phyloP scores from a whole-genome alignment of 53 echinoderm and acorn worm species.

The Echinarachnius parma region DNA sequence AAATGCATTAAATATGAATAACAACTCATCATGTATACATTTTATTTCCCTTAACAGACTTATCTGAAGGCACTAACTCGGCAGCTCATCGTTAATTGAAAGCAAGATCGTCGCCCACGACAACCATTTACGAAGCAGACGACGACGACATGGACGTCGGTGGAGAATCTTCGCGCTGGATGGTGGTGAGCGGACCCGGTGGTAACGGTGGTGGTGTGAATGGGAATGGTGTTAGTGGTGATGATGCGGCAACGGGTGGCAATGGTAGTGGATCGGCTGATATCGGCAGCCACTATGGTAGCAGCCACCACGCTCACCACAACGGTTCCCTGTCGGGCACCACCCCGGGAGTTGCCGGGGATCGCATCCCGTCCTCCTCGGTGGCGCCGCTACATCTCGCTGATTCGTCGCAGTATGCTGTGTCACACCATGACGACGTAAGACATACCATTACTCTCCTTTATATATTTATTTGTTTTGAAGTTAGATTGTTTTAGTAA shows the following conservation, averaged over 20 bases:
- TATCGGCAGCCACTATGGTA: conserved; percentile 27
- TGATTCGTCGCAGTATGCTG: conserved; percentile 26
- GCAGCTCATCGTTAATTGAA: too few relatives aligned
- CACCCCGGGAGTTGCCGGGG: conserved; percentile 28
- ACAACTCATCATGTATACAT: too few relatives aligned
- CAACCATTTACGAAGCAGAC: too few relatives aligned
- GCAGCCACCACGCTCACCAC: not conserved
- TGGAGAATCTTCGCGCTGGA: conserved; percentile 39
- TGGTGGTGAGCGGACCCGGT: conserved; percentile 31
- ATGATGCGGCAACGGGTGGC: not conserved
- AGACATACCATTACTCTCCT: not conserved
- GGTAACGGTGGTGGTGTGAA: conserved; percentile 3
- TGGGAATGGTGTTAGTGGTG: conserved; percentile 11
- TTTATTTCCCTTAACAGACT: too few relatives aligned
- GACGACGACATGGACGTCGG: conserved; percentile 37
- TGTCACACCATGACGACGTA: conserved; percentile 39
- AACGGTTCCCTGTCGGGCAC: conserved; percentile 40
- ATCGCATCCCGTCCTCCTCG: conserved; percentile 39
- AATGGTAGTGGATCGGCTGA: conserved; percentile 17
- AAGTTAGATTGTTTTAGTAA: too few relatives aligned
- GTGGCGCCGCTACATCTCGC: conserved; percentile 33
- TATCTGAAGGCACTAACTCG: too few relatives aligned
- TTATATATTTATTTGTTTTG: too few relatives aligned
- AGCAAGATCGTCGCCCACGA: too few relatives aligned
- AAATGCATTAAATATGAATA: too few relatives aligned